These are phyloP conservation scores for Lycocerus yunnanus DNA, from an alignment of 2,888 invertebrate genomes.

Conservation along the genomic window DNA sequence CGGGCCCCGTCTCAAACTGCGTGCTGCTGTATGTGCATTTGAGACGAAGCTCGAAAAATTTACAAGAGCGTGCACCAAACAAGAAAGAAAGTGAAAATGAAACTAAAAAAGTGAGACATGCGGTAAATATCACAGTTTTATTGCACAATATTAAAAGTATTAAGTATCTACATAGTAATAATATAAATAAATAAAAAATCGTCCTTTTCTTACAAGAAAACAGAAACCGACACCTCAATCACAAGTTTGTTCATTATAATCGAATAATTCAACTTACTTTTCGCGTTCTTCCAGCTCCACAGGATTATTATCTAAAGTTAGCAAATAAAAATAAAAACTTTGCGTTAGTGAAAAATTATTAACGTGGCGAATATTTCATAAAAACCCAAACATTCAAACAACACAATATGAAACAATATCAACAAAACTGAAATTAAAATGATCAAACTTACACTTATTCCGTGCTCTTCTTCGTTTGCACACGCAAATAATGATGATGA, in stretches of 20 bases:
- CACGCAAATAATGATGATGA: constrained; percentile 83
- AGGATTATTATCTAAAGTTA: constrained; percentile 75
- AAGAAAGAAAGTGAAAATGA: background rate
- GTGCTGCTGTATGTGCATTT: background rate
- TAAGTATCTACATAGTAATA: constrained; percentile 7
- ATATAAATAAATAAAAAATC: background rate
- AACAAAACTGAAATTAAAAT: constrained; percentile 3
- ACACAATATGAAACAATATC: constrained; percentile 14
- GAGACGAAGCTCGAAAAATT: background rate
- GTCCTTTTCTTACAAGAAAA: constrained; percentile 6
- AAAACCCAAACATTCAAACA: constrained; percentile 20
- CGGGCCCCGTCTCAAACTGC: background rate
- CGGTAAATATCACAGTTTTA: constrained; percentile 48
- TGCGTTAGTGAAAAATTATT: constrained; percentile 32
- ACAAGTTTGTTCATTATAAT: background rate
- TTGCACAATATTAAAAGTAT: constrained; percentile 42
- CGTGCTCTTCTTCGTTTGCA: constrained; percentile 81
- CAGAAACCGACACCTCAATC: constrained; percentile 1
- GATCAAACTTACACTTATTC: constrained; percentile 75
- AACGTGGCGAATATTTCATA: constrained; percentile 18
- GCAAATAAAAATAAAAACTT: constrained; percentile 47
- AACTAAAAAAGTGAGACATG: constrained; percentile 21
- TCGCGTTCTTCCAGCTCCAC: constrained; percentile 83
- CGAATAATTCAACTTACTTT: constrained; percentile 69
- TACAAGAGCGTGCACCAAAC: background rate